Percentiles rank a stretch among this genome's conserved stretches.
phyloP scores from a whole-genome alignment of 1,140 invertebrate genomes.

The Elymnias hypermnestra region DNA sequence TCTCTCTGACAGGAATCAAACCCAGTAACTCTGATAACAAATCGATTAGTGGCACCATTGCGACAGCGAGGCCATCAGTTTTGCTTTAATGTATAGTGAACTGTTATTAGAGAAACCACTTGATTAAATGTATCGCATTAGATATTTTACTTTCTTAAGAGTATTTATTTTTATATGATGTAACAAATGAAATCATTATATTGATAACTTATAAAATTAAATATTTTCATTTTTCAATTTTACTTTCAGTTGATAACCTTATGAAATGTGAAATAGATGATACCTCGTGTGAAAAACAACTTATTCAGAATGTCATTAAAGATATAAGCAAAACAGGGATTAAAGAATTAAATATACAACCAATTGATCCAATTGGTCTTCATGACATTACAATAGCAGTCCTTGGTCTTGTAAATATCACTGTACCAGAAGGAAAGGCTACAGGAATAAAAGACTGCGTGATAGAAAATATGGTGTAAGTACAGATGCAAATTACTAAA shows the following conservation, averaged over 20 bases:
- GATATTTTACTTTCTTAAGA: no score
- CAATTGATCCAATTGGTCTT: constrained; percentile 6
- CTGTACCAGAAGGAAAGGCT: constrained; percentile 15
- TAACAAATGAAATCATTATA: not conserved
- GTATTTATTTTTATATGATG: not conserved
- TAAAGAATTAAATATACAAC: constrained; percentile 3
- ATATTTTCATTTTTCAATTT: no score
- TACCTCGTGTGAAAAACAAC: not conserved
- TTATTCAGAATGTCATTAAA: constrained; percentile 2
- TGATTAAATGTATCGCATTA: no score
- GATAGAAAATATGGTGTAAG: constrained; percentile 30
- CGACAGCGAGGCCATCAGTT: no score
- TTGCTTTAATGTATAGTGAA: no score
- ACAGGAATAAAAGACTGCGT: constrained; percentile 22
- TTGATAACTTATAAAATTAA: not conserved
- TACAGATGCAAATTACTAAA: constrained; percentile 8
- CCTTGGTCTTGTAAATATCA: constrained; percentile 7
- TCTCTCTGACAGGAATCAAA: no score
- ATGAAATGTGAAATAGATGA: not conserved
- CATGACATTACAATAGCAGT: constrained; percentile 1
- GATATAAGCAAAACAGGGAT: constrained; percentile 2
- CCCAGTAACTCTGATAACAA: no score
- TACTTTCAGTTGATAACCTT: not conserved
- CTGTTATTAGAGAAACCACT: no score
- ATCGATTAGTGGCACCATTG: no score